Percentiles rank a stretch among this genome's conserved stretches.
These are phyloP conservation scores for Anoplopoma fimbria DNA, from an alignment of 2,113 vertebrate genomes.

Conservation along the genomic window DNA sequence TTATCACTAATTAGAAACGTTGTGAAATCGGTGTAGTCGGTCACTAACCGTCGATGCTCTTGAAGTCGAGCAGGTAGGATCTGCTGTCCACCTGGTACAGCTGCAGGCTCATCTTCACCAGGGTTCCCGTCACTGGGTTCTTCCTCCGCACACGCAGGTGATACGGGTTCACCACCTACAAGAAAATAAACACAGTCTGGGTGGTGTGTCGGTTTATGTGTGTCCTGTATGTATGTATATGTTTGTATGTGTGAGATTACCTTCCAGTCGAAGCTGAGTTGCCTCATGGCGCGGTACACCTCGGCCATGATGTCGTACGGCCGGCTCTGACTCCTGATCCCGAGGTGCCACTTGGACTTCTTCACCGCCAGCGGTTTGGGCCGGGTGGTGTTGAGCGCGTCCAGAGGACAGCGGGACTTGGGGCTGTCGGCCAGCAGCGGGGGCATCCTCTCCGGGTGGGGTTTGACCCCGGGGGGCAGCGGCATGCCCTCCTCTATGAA, in stretches of 20 bases:
- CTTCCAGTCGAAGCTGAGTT: conserved; percentile 98
- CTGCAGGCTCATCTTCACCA: conserved; percentile 98
- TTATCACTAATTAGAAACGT: not conserved
- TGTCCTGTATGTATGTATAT: not conserved
- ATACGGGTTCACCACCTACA: conserved; percentile 96
- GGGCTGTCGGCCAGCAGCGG: conserved; percentile 95
- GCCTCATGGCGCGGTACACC: conserved; percentile 97
- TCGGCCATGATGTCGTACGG: conserved; percentile 98
- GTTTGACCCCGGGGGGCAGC: conserved; percentile 92
- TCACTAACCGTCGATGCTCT: conserved; percentile 95
- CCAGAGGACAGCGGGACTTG: conserved; percentile 92
- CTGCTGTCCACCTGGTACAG: conserved; percentile 99
- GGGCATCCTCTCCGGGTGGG: conserved; percentile 96
- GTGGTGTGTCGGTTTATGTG: not conserved
- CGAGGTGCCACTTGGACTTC: conserved; percentile 99
- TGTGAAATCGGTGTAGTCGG: not conserved
- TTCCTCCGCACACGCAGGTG: conserved; percentile 94
- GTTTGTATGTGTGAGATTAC: conserved; percentile 68
- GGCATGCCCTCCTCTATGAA: conserved; percentile 96
- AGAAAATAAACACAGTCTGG: not conserved
- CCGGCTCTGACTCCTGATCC: conserved; percentile 97
- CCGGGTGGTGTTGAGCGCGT: conserved; percentile 97
- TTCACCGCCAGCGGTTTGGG: conserved; percentile 96
- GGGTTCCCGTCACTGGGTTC: conserved; percentile 95
- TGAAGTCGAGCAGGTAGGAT: conserved; percentile 98